phyloP scores from a whole-genome alignment of 2,888 invertebrate genomes.

The Scaptomyza cyrtandrae region DNA sequence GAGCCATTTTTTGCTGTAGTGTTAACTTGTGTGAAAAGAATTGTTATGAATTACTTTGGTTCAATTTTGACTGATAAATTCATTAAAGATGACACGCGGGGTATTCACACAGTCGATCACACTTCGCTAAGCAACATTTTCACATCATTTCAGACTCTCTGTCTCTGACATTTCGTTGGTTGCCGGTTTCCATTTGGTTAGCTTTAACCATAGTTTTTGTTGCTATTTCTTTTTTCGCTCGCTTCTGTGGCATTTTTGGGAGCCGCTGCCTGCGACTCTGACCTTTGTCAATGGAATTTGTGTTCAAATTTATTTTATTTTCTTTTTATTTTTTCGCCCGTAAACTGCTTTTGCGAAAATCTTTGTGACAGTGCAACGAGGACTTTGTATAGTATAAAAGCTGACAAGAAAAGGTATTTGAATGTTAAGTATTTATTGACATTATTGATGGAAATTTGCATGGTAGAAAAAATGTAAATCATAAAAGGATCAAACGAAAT shows the following conservation, averaged over 20 bases:
- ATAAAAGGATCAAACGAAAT: neutral
- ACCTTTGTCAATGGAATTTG: conserved; percentile 76
- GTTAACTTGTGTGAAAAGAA: neutral
- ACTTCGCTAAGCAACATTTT: conserved; percentile 23
- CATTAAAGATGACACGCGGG: neutral
- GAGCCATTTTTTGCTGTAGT: neutral
- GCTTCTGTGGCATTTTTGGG: conserved; percentile 53
- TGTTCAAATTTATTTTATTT: conserved; percentile 32
- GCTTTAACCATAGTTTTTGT: conserved; percentile 39
- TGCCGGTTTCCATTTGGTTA: conserved; percentile 50
- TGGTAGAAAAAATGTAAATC: neutral
- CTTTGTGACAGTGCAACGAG: conserved; percentile 43
- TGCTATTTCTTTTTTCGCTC: conserved; percentile 22
- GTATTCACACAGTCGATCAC: conserved; percentile 19
- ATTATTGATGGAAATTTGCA: conserved; percentile 39
- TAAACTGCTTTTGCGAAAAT: conserved; percentile 49
- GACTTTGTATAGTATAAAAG: conserved; percentile 21
- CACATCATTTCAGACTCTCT: conserved; percentile 43
- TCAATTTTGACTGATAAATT: neutral
- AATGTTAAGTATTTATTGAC: conserved; percentile 24
- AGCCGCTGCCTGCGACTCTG: conserved; percentile 60
- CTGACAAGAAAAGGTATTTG: conserved; percentile 29
- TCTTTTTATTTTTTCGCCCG: conserved; percentile 19
- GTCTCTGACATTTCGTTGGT: conserved; percentile 54
- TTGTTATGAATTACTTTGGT: neutral